Conservation (phyloP, 1,140 invertebrate genomes). For the Drosophila pseudoananassae region DNA sequence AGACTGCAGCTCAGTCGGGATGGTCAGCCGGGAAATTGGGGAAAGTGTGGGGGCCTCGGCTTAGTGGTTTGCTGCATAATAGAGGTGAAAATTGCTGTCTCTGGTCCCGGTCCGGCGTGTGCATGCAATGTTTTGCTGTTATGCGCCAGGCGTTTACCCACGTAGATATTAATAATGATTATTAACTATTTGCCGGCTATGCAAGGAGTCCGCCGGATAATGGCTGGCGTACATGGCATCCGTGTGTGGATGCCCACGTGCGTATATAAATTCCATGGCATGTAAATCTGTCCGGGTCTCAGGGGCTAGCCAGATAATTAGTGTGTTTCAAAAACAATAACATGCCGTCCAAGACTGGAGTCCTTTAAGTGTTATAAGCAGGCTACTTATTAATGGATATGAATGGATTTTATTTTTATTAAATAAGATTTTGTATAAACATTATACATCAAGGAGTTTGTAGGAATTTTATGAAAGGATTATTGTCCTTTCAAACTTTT, state of each 20-base stretch:
- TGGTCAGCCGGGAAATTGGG: not conserved
- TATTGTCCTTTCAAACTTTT: too few relatives aligned
- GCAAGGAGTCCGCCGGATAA: conserved; percentile 29
- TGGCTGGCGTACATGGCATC: conserved; percentile 14
- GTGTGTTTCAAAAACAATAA: conserved; percentile 40
- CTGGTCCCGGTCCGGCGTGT: conserved; percentile 24
- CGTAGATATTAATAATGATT: conserved; percentile 67
- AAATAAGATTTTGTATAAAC: too few relatives aligned
- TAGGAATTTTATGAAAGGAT: too few relatives aligned
- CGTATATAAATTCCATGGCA: conserved; percentile 33
- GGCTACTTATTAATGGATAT: too few relatives aligned
- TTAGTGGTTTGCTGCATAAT: conserved; percentile 45
- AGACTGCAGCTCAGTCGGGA: not conserved
- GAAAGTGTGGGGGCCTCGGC: not conserved
- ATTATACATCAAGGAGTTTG: too few relatives aligned
- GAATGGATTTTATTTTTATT: not conserved
- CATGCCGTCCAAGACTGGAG: not conserved
- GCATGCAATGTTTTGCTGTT: conserved; percentile 38
- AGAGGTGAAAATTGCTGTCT: conserved; percentile 48
- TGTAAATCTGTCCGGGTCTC: conserved; percentile 20
- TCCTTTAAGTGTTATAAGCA: not conserved
- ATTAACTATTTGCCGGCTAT: conserved; percentile 54
- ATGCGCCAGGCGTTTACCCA: conserved; percentile 39
- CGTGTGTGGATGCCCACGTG: conserved; percentile 11
- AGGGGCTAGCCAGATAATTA: conserved; percentile 15